These are phyloP conservation scores for Prionace glauca DNA, from an alignment of 2,797 vertebrate genomes.

Conservation along the genomic window DNA sequence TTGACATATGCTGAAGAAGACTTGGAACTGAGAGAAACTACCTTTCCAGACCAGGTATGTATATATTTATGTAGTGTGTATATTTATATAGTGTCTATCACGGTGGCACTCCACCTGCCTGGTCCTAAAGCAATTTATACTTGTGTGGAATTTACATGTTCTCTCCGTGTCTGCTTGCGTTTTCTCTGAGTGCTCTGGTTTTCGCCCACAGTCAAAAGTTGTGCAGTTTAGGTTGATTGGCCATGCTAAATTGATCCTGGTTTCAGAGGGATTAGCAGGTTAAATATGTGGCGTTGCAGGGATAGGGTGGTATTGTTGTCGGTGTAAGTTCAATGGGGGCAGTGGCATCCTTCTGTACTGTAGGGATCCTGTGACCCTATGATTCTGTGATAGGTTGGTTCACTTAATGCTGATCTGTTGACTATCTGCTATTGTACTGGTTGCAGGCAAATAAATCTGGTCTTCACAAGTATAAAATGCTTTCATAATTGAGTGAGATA, in stretches of 20 bases:
- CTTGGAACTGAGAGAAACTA: constrained; percentile 88
- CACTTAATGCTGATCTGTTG: not conserved
- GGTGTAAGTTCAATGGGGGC: too few species aligned
- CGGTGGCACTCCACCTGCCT: not conserved
- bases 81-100: not conserved
- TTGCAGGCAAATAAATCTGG: not conserved
- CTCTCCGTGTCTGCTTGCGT: too few species aligned
- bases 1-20: constrained; percentile 94
- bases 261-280: too few species aligned
- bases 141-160: not conserved
- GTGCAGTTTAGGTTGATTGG: too few species aligned
- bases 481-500: not conserved
- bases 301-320: too few species aligned
- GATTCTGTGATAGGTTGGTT: not conserved
- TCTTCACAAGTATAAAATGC: not conserved
- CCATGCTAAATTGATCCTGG: too few species aligned
- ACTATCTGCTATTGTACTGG: not conserved
- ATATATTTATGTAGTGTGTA: not conserved
- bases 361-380: too few species aligned
- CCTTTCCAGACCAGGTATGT: constrained; percentile 90
- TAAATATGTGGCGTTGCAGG: too few species aligned
- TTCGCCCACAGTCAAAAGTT: too few species aligned
- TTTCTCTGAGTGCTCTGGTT: too few species aligned
- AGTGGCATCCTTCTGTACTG: too few species aligned
- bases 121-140: not conserved